Evolutionary conservation across 1,140 invertebrate genomes (phyloP).

Genomic region (Drosophila elegans): DNA sequence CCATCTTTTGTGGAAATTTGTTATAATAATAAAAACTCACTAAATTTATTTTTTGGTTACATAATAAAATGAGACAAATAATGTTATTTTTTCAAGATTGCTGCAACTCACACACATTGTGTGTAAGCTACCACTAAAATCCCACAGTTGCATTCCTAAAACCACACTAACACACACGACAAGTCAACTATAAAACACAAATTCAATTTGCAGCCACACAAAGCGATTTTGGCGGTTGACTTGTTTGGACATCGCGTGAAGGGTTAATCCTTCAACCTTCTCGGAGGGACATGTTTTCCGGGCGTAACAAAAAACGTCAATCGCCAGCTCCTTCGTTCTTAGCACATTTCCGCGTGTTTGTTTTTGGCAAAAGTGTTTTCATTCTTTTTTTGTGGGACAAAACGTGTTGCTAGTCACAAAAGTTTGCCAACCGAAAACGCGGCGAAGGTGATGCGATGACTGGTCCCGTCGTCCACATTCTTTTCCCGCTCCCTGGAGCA

Average conservation of each 20-base stretch:
- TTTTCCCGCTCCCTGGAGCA: slow-evolving; percentile 24
- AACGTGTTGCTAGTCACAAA: slow-evolving; percentile 54
- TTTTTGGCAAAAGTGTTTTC: slow-evolving; percentile 18
- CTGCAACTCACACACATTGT: neutral
- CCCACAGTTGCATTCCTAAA: neutral
- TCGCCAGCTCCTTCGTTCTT: slow-evolving; percentile 16
- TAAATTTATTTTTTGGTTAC: too few relatives aligned
- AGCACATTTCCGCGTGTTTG: slow-evolving; percentile 22
- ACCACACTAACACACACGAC: neutral
- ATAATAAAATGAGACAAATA: too few relatives aligned
- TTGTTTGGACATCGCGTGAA: neutral
- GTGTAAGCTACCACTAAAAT: neutral
- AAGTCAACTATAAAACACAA: slow-evolving; percentile 15
- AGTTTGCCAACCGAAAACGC: slow-evolving; percentile 30
- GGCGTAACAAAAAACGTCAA: slow-evolving; percentile 24
- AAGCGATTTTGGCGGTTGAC: slow-evolving; percentile 17
- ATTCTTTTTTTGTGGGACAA: slow-evolving; percentile 24
- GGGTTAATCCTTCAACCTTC: slow-evolving; percentile 33
- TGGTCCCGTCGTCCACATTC: slow-evolving; percentile 21
- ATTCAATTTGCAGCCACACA: slow-evolving; percentile 14
- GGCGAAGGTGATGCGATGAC: slow-evolving; percentile 26
- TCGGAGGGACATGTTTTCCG: slow-evolving; percentile 17
- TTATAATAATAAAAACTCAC: too few relatives aligned
- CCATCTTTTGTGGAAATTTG: too few relatives aligned
- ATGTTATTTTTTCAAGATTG: neutral